These are phyloP conservation scores for Hystrix cristata DNA, from an alignment of 2,113 vertebrate species.

Conservation along the genomic window DNA sequence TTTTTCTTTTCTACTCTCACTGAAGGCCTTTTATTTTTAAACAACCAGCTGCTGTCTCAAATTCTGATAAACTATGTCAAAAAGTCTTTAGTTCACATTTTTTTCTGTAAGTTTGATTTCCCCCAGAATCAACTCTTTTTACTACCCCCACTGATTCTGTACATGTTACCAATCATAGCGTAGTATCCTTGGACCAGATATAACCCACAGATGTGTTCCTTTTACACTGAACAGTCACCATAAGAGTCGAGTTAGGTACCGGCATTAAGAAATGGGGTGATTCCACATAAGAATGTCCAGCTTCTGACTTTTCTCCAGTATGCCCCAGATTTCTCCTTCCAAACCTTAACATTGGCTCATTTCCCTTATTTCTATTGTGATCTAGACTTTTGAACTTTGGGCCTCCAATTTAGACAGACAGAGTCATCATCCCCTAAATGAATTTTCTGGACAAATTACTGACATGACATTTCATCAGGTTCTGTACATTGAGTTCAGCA, in stretches of 20 bases:
- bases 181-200: not conserved
- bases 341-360: not conserved
- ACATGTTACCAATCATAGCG: not conserved
- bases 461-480: slow-evolving; percentile 25
- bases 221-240: not conserved
- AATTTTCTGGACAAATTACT: not conserved
- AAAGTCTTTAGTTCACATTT: not conserved
- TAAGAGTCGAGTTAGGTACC: not conserved
- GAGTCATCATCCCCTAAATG: not conserved
- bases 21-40: slow-evolving; percentile 49
- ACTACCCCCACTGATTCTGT: not conserved
- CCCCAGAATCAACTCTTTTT: not conserved
- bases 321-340: not conserved
- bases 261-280: not conserved
- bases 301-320: not conserved
- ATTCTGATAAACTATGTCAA: not conserved
- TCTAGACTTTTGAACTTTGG: not conserved
- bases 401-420: not conserved
- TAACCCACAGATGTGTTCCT: not conserved
- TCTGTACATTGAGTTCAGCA: slow-evolving; percentile 23
- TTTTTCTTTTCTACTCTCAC: not conserved
- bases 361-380: not conserved
- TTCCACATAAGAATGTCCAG: not conserved
- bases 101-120: not conserved
- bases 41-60: not conserved